Conservation (phyloP, 2,113 vertebrate genomes). For the Planiliza haematocheilus region DNA sequence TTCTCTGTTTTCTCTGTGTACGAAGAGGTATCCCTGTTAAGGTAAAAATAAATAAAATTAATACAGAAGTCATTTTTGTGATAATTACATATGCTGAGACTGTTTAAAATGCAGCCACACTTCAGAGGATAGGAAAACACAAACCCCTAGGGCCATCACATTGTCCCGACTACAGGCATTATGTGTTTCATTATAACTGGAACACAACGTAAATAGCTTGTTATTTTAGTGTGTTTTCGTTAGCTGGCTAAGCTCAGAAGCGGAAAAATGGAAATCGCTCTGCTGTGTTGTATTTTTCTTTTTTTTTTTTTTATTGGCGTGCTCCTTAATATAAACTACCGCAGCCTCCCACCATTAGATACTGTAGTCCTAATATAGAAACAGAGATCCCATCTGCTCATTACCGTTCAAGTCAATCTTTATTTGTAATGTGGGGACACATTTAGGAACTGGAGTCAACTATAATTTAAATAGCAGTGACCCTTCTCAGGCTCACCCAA, state of each 20-base stretch:
- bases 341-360: slow-evolving; percentile 35
- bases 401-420: slow-evolving; percentile 43
- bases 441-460: slow-evolving; percentile 30
- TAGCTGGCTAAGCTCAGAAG: slow-evolving; percentile 31
- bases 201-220: slow-evolving; percentile 52
- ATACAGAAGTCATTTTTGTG: slow-evolving; percentile 55
- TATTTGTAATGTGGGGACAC: slow-evolving; percentile 45
- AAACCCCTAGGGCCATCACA: slow-evolving; percentile 35
- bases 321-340: slow-evolving; percentile 59
- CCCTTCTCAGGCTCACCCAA: neutral
- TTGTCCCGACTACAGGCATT: slow-evolving; percentile 23
- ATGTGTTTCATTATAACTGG: slow-evolving; percentile 58
- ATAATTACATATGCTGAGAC: slow-evolving; percentile 61
- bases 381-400: slow-evolving; percentile 49
- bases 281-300: slow-evolving; percentile 50
- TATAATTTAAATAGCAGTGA: slow-evolving; percentile 12
- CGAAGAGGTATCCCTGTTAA: slow-evolving; percentile 26
- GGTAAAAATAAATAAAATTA: slow-evolving; percentile 23
- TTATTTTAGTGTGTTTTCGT: slow-evolving; percentile 41
- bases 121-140: slow-evolving; percentile 57
- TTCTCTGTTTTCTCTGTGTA: neutral
- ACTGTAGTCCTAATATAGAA: slow-evolving; percentile 57
- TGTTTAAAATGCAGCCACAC: slow-evolving; percentile 58
- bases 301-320: slow-evolving; percentile 55
- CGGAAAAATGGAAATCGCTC: slow-evolving; percentile 23